Base-by-base conservation (phyloP, 1,140 invertebrate genomes). In the Apis cerana region DNA sequence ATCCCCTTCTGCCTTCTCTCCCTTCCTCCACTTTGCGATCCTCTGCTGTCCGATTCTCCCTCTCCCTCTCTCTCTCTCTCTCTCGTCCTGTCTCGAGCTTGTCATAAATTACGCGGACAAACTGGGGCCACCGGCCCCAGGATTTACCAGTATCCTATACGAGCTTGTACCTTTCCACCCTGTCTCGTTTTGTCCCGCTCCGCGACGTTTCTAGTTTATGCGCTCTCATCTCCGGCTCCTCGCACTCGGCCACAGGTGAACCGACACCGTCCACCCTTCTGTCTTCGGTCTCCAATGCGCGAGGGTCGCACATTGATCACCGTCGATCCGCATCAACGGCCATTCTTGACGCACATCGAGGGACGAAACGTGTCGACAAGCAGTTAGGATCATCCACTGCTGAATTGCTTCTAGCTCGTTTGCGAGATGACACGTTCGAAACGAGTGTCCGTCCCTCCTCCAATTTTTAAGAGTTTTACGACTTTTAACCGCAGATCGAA, bases 101-200 rank as follows among this genome's bases (percentile, higher is more conserved):
- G 88, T 92, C 92, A 92, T 93, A 93, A 93, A 93, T 93, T 93
- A 92, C 91, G 84, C 78, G 85, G 75, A 80, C 87, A 85, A 83
- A 83, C 82, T 84, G 83, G 76, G 81, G 71, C 83, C 85, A 87
- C 82, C 79, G 82, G 72, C 33, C 33, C 33, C 84, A 86, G 89
- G 88, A 90, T 90, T 91, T 88, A 85, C 80, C 87, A 82, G 86
- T 89, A 83, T 82, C 67, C 80, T 76, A 87, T 84, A 84, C 67
- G 67, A 65, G 83, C 83, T 83, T 80, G 74, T 84, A 81, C 83
- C 82, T 83, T 88, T 88, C 87, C 75, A 82, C 83, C 85, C 83
- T 88, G 80, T 80, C 86, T 68, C 87, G 72, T 82, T 83, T 79
- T 77, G 74, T 82, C 79, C 82, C 65, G 69, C 33, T 75, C 62